Percentiles rank a stretch among this genome's conserved stretches.
These are phyloP conservation scores for Sphaerophoria rueppellii DNA, from an alignment of 2,888 invertebrate species.

Conservation along the genomic window DNA sequence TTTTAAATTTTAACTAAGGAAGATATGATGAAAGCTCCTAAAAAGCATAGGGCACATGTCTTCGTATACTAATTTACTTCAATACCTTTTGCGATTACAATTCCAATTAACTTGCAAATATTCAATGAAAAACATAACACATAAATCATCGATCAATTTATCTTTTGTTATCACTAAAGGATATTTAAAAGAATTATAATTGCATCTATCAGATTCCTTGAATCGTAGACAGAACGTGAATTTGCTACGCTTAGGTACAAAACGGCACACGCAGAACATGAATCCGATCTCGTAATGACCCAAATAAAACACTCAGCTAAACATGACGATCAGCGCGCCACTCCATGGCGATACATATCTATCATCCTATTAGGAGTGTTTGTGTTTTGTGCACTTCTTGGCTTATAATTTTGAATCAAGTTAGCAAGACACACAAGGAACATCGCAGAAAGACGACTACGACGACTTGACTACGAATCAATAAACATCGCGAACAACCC, in stretches of 20 bases:
- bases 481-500: slow-evolving; percentile 56
- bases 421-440: slow-evolving; percentile 22
- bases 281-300: slow-evolving; percentile 69
- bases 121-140: neutral
- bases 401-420: slow-evolving; percentile 68
- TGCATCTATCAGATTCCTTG: slow-evolving; percentile 61
- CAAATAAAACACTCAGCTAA: slow-evolving; percentile 64
- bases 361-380: neutral
- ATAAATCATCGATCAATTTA: neutral
- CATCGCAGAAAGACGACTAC: neutral
- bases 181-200: slow-evolving; percentile 46
- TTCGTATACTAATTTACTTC: neutral
- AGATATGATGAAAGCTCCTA: neutral
- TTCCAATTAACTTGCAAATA: slow-evolving; percentile 59
- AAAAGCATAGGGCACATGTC: too few species aligned
- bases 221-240: slow-evolving; percentile 55
- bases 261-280: slow-evolving; percentile 69
- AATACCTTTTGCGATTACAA: slow-evolving; percentile 25
- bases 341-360: slow-evolving; percentile 42
- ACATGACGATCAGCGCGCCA: neutral
- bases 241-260: slow-evolving; percentile 9
- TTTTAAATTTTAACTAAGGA: neutral
- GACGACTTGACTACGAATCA: slow-evolving; percentile 33
- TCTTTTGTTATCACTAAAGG: slow-evolving; percentile 22
- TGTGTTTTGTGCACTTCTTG: slow-evolving; percentile 52